Evolutionary conservation across 1,140 invertebrate genomes (phyloP).

Genomic region (Listronotus bonariensis): DNA sequence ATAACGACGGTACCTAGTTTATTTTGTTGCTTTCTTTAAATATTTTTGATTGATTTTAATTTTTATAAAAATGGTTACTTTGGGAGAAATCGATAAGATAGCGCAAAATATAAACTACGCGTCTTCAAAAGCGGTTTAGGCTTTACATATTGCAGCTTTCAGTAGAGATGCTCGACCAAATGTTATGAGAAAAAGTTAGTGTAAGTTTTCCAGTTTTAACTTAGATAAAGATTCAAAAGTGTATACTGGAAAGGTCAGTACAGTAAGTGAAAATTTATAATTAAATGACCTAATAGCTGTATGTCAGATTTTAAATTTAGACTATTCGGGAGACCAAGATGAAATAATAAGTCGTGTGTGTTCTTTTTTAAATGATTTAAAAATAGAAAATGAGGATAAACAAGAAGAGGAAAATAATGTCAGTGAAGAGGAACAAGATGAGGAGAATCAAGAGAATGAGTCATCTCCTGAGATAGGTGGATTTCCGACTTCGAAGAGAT

Average conservation of each 20-base stretch:
- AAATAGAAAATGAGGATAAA: not conserved
- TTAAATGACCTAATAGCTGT: not conserved
- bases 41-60: too few species aligned
- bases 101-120: too few species aligned
- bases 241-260: not conserved
- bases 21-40: too few species aligned
- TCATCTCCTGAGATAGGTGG: not conserved
- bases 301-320: conserved; percentile 12
- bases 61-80: not conserved
- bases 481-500: too few species aligned
- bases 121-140: too few species aligned
- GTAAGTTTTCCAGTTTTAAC: conserved; percentile 7
- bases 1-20: too few species aligned
- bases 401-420: not conserved
- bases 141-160: too few species aligned
- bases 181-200: not conserved
- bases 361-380: conserved; percentile 6
- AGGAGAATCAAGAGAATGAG: not conserved
- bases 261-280: not conserved
- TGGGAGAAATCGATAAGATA: not conserved
- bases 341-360: not conserved
- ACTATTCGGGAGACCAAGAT: not conserved
- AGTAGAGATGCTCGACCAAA: not conserved
- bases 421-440: not conserved
- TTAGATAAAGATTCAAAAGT: not conserved